These are phyloP conservation scores for Microcaecilia unicolor DNA, from an alignment of 2,797 vertebrate species.

Conservation along the genomic window DNA sequence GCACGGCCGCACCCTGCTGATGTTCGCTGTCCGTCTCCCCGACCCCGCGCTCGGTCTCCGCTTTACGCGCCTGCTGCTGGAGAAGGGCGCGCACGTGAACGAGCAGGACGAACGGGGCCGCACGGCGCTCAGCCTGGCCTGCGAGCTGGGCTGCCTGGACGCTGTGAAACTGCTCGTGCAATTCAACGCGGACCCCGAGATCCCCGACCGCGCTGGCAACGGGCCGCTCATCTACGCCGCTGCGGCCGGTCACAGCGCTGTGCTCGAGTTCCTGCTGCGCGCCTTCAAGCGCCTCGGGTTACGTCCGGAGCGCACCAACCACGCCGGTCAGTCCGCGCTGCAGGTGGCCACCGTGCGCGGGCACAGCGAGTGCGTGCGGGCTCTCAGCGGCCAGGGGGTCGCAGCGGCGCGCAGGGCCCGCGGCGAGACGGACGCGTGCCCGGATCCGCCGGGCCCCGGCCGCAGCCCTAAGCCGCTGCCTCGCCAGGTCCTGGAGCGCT, in stretches of 20 bases:
- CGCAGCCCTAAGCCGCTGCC: conserved; percentile 38
- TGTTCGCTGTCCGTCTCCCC: conserved; percentile 70
- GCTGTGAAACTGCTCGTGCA: conserved; percentile 80
- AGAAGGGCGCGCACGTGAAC: conserved; percentile 78
- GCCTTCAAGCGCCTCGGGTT: conserved; percentile 81
- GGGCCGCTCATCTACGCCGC: conserved; percentile 79
- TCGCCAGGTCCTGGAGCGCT: conserved; percentile 36
- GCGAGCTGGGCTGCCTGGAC: conserved; percentile 75
- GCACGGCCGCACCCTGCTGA: conserved; percentile 75
- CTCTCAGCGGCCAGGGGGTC: conserved; percentile 45
- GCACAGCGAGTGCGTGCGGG: conserved; percentile 69
- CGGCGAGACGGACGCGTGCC: conserved; percentile 7
- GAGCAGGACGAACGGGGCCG: conserved; percentile 71
- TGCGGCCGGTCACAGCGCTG: conserved; percentile 67
- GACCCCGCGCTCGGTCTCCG: conserved; percentile 61
- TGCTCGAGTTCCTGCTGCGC: conserved; percentile 77
- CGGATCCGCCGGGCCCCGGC: conserved; percentile 13
- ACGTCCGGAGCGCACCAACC: conserved; percentile 67
- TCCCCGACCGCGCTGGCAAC: conserved; percentile 74
- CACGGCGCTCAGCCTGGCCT: conserved; percentile 73
- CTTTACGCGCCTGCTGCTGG: conserved; percentile 74
- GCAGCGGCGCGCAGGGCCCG: conserved; percentile 15
- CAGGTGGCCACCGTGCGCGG: conserved; percentile 73
- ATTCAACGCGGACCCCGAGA: conserved; percentile 76
- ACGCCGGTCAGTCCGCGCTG: conserved; percentile 68